Base-by-base conservation (phyloP, 2,888 invertebrate genomes). In the Choreutis nemorana region DNA sequence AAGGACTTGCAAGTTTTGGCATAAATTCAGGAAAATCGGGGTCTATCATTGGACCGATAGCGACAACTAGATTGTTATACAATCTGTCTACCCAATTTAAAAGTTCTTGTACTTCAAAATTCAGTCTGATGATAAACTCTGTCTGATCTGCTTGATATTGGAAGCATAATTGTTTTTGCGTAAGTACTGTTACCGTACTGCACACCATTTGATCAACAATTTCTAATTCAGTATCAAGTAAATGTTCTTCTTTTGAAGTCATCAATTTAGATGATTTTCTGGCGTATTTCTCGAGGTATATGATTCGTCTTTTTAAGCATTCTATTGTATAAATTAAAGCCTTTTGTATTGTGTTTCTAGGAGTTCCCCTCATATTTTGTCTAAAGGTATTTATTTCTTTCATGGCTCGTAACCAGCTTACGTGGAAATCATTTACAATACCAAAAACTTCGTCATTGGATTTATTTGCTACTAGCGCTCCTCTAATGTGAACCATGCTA, bases 71-170 rank as follows among this genome's bases (percentile, higher is more conserved):
- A 34, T 42, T 35, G 28, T 57, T 45, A 15, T 55, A 32, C 14
- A 55, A 31, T 26, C 21, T 41, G 16, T 59, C 58, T n/a, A 59
- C 26, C 58, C 59, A 59, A 32, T 44, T 43, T 23, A 55, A 33
- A n/a, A 58, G 46, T 35, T 59, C 58, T 29, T 58, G 46, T 26
- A 40, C 36, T 43, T 59, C 58, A 28, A 44, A 41, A 20, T 38
- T 23, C 15, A 58, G 23, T 31, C 42, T 43, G 2, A 32, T 14
- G 14, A 36, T 27, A 23, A 45, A 55, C 29, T 59, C 59, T n/a
- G 23, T 28, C 28, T 45, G 36, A 34, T 59, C 58, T 8, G 43
- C 43, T 11, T 44, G 43, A 14, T 26, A 27, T 4, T 23, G 12
- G 0, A 59, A 40, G 29, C 31, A 41, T 15, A 30, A 41, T 29